Base-by-base conservation (phyloP, 2,888 invertebrate species). In the Phorcus lineatus region DNA sequence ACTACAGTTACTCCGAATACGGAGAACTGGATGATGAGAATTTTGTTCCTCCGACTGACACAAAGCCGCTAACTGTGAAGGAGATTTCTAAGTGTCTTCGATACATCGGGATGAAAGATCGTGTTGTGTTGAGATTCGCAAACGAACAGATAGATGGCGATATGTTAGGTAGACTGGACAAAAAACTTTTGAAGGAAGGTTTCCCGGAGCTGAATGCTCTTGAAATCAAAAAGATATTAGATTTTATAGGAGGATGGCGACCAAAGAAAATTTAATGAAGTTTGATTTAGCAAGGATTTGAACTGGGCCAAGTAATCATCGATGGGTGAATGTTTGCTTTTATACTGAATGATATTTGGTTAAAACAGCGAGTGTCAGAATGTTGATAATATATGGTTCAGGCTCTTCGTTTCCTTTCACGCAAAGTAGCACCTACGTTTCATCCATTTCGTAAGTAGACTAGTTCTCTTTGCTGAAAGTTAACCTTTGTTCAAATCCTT, bases 121-220 rank as follows among this genome's bases (percentile, higher is more conserved):
- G 89, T 16, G 89, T 90, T 22, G 91, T 91, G 54, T 86, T 87
- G 74, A 84, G 90, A 17, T 90, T 92, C 79, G 83, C 88, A 16
- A 88, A 91, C 54, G 91, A 92, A 80, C 91, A 91, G 81, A 91
- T 92, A 47, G 92, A 92, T 82, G 92, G 92, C 0, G 88, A 88
- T 74, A 89, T 91, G 85, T 82, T 92, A 70, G 85, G 86, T 47
- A 90, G 90, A 9, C 81, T 92, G 54, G 91, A 91, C 79, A 87
- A 89, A 55, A 87, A 88, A 31, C 85, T 91, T 1, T 82, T 92
- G 36, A 87, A 88, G 74, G 92, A 92, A 76, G 92, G 91, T 6
- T 92, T 92, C 82, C 92, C 92, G 0, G 91, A 91, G 78, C 85
- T 92, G 13, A 92, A 92, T 83, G 89, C 90, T 19, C 85, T 92